Base-by-base conservation (phyloP, 2,888 invertebrate species). In the Timema cristinae region DNA sequence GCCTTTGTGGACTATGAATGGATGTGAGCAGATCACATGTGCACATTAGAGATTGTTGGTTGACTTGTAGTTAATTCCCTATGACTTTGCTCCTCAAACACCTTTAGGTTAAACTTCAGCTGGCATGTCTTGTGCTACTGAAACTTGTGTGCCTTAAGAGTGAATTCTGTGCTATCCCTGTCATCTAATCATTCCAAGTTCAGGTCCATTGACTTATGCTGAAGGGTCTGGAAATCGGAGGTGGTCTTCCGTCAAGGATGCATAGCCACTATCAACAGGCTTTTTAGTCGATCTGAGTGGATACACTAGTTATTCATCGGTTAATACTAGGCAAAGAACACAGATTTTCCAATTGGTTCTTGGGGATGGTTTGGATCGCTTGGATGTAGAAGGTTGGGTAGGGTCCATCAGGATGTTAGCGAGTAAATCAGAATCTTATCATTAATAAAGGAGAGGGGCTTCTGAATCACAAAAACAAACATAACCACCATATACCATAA, bases 261-360 rank as follows among this genome's bases (percentile, higher is more conserved):
- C 11, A 56, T 56, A 56, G 16, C 56, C 56, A 56, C 56, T 56
- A 10, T 16, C 10, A 10, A 56, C 56, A 6, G 56, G 56, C 11
- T 56, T 13, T 10, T 56, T 56, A 56, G 56, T 56, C 16, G 56
- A 56, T 56, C 6, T 56, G 6, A n/a, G n/a, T n/a, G n/a, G n/a
- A n/a, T n/a, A n/a, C n/a, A n/a, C n/a, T n/a, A n/a, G n/a, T n/a
- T n/a, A 10, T 56, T 56, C 56, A 56, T 56, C 11, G 13, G 56
- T 56, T 6, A 10, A 7, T 56, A 56, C 56, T 56, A 15, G 56
- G 56, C 56, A 56, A 16, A 56, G 56, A 10, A 10, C 56, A 10
- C 56, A 56, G 6, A 56, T 56, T 56, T 56, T 10, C 56, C 56
- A 56, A 10, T 56, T 56, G 56, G 56, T 56, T 56, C 11, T 56